Base-by-base conservation (phyloP, 92 coral and sea anemone species). In the Scolanthus callimorphus region DNA sequence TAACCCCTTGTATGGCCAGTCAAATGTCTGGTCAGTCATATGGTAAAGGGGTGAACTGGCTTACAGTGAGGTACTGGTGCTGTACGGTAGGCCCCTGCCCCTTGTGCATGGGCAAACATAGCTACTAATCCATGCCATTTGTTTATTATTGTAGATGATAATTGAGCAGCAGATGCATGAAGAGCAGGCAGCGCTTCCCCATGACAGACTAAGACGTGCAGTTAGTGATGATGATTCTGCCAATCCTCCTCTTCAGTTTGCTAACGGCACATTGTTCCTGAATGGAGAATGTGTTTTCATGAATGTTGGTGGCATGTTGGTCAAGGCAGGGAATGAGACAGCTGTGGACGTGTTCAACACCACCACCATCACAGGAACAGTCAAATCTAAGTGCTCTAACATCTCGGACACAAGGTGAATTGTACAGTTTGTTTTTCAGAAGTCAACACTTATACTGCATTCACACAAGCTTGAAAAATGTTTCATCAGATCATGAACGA, bases 171-270 rank as follows among this genome's bases (percentile, higher is more conserved):
- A 17, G 21, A 41, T 77, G 29, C 67, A 62, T 2, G 80, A 65
- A 41, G 68, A 44, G 39, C 31, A 60, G 29, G 56, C 77, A 13
- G 28, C 48, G 2, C 60, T 38, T 23, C 77, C 77, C 11, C 77
- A 70, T 50, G 89, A 82, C 66, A 59, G 89, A 57, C 64, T 82
- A 2, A 55, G 89, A 30, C 30, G 89, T 38, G 83, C 48, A 21
- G 51, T 29, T 9, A 34, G 15, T 0, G 70, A 17, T 34, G 28
- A 9, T 22, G 6, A 17, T 25, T 39, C 20, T 37, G 39, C 17
- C 1, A 22, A 13, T 11, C 12, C 56, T 24, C 12, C 12, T 3
- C 15, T 30, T 23, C 0, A 10, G 0, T 39, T 39, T 21, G 17
- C 8, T 3, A 80, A 71, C 39, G 76, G 70, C 27, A 70, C 76